Evolutionary conservation across 2,888 invertebrate genomes (phyloP).

Genomic region (Didymodactylos carnosus): DNA sequence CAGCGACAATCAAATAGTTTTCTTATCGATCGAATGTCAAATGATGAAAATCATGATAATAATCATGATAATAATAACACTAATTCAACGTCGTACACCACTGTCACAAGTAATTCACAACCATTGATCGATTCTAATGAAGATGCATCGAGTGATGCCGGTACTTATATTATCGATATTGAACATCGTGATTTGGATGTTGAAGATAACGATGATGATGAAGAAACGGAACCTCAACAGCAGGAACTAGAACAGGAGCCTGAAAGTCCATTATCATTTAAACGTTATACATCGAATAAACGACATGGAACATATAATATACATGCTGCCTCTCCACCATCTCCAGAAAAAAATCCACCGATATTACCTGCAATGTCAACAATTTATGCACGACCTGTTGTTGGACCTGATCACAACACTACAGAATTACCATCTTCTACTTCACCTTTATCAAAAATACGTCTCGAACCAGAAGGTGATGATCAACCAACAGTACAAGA

Average conservation of each 20-base stretch:
- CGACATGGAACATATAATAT: neutral
- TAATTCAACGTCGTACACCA: neutral
- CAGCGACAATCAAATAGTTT: neutral
- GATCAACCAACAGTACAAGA: neutral
- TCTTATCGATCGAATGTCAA: neutral
- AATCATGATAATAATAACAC: too few species aligned
- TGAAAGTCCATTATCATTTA: neutral
- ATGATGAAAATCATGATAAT: neutral
- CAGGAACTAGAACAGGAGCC: neutral
- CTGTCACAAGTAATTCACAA: neutral
- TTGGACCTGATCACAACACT: neutral
- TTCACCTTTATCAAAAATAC: neutral
- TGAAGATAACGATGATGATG: neutral
- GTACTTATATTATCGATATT: neutral
- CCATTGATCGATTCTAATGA: neutral
- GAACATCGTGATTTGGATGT: neutral
- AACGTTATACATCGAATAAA: neutral
- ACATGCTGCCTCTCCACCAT: neutral
- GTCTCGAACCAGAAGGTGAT: neutral
- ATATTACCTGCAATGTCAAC: neutral
- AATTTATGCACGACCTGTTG: neutral
- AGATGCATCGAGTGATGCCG: neutral
- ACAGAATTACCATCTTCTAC: neutral
- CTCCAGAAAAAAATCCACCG: too few species aligned
- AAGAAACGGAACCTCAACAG: neutral